A percentile compares a stretch with the other conserved stretches of the same genome.
Conservation (phyloP, 2,113 vertebrate species). For the Synodontis membranacea region DNA sequence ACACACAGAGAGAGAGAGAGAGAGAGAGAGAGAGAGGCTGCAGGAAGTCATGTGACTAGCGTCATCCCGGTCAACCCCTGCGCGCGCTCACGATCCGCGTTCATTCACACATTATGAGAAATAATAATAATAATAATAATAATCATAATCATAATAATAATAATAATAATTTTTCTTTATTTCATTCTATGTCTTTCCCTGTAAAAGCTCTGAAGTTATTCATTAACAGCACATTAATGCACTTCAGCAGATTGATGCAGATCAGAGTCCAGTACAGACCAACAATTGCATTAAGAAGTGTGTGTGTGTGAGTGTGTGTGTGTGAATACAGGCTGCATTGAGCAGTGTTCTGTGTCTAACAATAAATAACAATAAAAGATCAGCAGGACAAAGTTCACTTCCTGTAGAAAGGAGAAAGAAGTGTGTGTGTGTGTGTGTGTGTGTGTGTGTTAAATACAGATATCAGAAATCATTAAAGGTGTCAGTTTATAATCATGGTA, state of each 20-base stretch:
- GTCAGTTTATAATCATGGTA: neutral
- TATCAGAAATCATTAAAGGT: neutral
- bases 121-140: too few relatives aligned
- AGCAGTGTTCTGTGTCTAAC: neutral
- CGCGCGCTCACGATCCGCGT: slow-evolving; percentile 23
- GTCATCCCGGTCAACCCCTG: slow-evolving; percentile 32
- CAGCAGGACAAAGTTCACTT: neutral
- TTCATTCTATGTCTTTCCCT: neutral
- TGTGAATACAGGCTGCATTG: neutral
- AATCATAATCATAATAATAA: too few relatives aligned
- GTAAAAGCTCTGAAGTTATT: neutral
- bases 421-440: neutral
- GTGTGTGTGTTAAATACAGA: neutral
- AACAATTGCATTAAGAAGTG: too few relatives aligned
- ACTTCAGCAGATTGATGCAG: too few relatives aligned
- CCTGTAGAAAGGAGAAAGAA: neutral
- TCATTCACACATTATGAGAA: slow-evolving; percentile 13
- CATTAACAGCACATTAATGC: too few relatives aligned
- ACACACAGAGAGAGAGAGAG: neutral
- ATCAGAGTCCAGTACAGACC: too few relatives aligned
- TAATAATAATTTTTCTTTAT: neutral
- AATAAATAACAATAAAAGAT: neutral
- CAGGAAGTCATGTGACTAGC: slow-evolving; percentile 64
- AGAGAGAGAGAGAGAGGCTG: neutral
- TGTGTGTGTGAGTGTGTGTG: too few relatives aligned